Evolutionary conservation across 1,140 invertebrate species (phyloP), one percentile per base, ranked within the genome.

Genomic region (Megathymus violae): DNA sequence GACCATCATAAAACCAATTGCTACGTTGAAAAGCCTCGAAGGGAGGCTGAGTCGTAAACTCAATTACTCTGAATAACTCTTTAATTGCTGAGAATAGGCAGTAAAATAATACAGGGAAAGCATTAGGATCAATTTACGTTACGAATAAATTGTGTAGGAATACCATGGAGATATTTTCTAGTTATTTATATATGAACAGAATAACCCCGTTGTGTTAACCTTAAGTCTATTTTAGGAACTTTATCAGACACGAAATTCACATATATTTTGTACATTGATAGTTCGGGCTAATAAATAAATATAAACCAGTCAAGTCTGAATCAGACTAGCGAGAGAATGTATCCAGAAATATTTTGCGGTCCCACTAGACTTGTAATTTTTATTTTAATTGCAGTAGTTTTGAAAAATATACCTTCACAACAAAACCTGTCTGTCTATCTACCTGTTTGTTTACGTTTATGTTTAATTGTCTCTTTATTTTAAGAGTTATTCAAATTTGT

Each of bases 31-130:
- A 82, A 83, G 81, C 72, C 69, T 69, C 64, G 58, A 71, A 72
- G 68, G 62, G 67, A 74, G 66, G 72, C 71, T 64, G 60, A 62
- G 67, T 85, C 82, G 83, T 88, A 85, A 85, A 85, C 67, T 72
- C 62, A 75, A 85, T 85, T 78, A 74, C 77, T 73, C 78, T 78
- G 22, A 82, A 80, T 63, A 80, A 79, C 66, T 74, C 77, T 86
- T 82, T 82, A 85, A 85, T 85, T 82, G 74, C 71, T 52, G 64
- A 65, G 64, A 78, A 69, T 62, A 74, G 69, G 68, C 69, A 69
- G 64, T 74, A 54, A 71, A 71, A 71, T 52, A 71, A 71, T 52
- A 52, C 19, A 52, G 10, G 50, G 67, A 65, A 64, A 67, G 48
- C 47, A 47, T 61, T 46, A 47, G 36, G 17, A 41, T 25, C 11